Percentiles rank a stretch among this genome's conserved stretches.
These are phyloP conservation scores for Deilephila elpenor DNA, from an alignment of 2,888 invertebrate genomes.

Conservation along the genomic window DNA sequence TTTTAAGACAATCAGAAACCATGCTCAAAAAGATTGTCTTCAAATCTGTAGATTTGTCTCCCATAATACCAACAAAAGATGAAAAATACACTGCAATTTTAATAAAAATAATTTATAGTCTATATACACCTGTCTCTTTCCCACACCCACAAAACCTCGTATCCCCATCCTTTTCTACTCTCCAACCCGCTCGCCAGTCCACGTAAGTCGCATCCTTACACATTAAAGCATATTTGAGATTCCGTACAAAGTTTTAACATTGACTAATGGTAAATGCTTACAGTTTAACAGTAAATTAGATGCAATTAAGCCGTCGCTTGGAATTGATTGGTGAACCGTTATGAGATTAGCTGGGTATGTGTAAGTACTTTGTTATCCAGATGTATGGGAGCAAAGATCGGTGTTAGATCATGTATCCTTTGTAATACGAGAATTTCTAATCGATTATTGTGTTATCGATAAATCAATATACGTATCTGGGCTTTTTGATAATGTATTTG, in stretches of 20 bases:
- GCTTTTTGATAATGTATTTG: too few species aligned
- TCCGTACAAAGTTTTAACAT: slow-evolving; percentile 31
- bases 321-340: slow-evolving; percentile 35
- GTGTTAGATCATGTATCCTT: not conserved
- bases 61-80: too few species aligned
- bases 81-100: too few species aligned
- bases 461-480: too few species aligned
- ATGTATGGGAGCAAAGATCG: not conserved
- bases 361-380: not conserved
- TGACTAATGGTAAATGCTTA: slow-evolving; percentile 30
- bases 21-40: too few species aligned
- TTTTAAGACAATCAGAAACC: too few species aligned
- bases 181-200: not conserved
- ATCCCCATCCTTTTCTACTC: not conserved
- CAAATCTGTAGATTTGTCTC: too few species aligned
- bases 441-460: not conserved
- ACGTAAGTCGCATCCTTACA: slow-evolving; percentile 9
- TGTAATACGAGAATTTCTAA: not conserved
- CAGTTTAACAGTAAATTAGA: slow-evolving; percentile 31
- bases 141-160: not conserved
- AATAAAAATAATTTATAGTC: too few species aligned
- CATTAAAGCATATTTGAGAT: slow-evolving; percentile 31
- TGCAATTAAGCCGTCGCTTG: slow-evolving; percentile 33
- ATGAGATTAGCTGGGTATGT: slow-evolving; percentile 26
- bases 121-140: too few species aligned